A percentile compares a stretch with the other conserved stretches of the same genome.
These are phyloP conservation scores for Caretta caretta DNA, from an alignment of 2,113 vertebrate genomes.

Conservation along the genomic window DNA sequence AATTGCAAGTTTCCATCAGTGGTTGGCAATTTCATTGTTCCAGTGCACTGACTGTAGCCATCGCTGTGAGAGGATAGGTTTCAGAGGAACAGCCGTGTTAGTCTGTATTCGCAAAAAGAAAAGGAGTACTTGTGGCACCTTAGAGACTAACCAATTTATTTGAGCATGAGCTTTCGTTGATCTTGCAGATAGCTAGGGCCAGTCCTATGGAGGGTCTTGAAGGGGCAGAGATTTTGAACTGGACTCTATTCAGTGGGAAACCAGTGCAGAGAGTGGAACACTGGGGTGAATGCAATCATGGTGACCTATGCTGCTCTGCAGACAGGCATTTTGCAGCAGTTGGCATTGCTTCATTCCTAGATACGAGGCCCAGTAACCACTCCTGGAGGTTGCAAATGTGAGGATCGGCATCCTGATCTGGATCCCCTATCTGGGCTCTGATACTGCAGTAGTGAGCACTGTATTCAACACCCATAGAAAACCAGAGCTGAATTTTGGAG, in stretches of 20 bases:
- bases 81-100: too few relatives aligned
- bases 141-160: too few relatives aligned
- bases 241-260: neutral
- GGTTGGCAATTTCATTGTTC: neutral
- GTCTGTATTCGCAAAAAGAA: too few relatives aligned
- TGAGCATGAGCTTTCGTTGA: too few relatives aligned
- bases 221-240: neutral
- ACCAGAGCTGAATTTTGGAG: neutral
- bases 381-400: accelerated
- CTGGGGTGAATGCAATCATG: accelerated
- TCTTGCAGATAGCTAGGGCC: neutral
- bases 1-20: neutral
- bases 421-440: neutral
- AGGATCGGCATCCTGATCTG: neutral
- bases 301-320: neutral
- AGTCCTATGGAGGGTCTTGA: neutral
- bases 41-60: neutral
- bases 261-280: neutral
- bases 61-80: neutral
- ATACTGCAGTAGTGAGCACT: neutral
- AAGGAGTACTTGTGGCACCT: too few relatives aligned
- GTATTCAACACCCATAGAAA: neutral
- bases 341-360: neutral
- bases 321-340: neutral
- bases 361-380: neutral